Conservation (phyloP, 2,113 vertebrate genomes). For the Bufo bufo region DNA sequence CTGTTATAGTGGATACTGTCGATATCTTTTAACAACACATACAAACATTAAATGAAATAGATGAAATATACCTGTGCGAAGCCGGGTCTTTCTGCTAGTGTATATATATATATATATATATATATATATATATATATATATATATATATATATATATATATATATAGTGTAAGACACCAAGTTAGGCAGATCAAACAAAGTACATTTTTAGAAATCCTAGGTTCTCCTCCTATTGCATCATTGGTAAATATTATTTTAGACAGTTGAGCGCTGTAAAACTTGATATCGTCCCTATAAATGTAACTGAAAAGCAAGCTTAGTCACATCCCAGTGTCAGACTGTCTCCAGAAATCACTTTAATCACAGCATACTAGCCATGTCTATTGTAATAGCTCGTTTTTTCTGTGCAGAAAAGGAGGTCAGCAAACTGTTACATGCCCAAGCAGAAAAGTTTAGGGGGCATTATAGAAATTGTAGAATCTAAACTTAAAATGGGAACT, state of each 20-base stretch:
- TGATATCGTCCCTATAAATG: constrained; percentile 32
- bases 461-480: neutral
- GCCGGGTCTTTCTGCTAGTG: too few species aligned
- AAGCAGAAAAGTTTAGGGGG: neutral
- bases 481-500: neutral
- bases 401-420: neutral
- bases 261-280: constrained; percentile 16
- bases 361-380: neutral
- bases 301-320: neutral
- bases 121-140: too few species aligned
- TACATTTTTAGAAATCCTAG: neutral
- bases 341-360: neutral
- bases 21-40: too few species aligned
- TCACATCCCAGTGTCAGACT: neutral
- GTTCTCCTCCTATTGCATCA: neutral
- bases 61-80: too few species aligned
- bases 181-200: neutral
- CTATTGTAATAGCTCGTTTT: neutral
- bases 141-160: too few species aligned
- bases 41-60: too few species aligned
- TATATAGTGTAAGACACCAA: too few species aligned
- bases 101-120: too few species aligned
- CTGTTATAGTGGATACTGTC: too few species aligned
- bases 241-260: constrained; percentile 12
- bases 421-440: neutral